These are phyloP conservation scores for Elaphurus davidianus DNA, from an alignment of 2,113 vertebrate genomes.

Conservation along the genomic window DNA sequence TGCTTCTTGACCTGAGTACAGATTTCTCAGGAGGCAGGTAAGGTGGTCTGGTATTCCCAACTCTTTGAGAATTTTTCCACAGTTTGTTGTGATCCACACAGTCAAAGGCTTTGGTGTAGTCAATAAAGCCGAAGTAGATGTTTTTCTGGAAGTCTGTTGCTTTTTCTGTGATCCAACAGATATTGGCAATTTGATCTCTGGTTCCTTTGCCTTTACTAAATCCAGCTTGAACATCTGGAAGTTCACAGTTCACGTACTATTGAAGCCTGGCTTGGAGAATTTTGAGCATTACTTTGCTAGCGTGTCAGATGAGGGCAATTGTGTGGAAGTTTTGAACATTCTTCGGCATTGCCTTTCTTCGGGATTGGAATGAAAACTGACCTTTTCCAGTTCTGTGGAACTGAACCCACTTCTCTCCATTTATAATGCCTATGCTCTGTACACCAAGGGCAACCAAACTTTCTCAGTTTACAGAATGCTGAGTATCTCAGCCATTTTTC, in stretches of 20 bases:
- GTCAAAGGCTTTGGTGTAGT: background rate
- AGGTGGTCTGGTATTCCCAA: background rate
- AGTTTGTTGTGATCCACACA: background rate
- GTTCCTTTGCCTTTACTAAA: background rate
- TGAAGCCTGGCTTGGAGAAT: background rate
- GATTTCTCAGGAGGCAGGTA: background rate
- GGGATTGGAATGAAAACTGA: background rate
- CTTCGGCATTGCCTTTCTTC: background rate
- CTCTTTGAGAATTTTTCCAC: background rate
- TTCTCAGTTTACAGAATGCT: background rate
- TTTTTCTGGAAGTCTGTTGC: background rate
- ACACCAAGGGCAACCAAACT: background rate
- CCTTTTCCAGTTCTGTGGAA: background rate
- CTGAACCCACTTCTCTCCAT: background rate
- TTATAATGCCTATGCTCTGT: background rate
- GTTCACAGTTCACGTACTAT: background rate
- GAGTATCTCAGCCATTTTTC: background rate
- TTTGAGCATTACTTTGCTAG: background rate
- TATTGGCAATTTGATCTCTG: background rate
- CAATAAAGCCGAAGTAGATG: background rate
- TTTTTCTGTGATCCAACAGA: background rate
- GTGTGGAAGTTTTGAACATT: background rate
- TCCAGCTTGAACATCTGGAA: background rate
- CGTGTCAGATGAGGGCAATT: background rate
- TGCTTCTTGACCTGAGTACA: background rate